Base-by-base conservation (phyloP, 2,888 invertebrate genomes). In the Camptogramma bilineatum region DNA sequence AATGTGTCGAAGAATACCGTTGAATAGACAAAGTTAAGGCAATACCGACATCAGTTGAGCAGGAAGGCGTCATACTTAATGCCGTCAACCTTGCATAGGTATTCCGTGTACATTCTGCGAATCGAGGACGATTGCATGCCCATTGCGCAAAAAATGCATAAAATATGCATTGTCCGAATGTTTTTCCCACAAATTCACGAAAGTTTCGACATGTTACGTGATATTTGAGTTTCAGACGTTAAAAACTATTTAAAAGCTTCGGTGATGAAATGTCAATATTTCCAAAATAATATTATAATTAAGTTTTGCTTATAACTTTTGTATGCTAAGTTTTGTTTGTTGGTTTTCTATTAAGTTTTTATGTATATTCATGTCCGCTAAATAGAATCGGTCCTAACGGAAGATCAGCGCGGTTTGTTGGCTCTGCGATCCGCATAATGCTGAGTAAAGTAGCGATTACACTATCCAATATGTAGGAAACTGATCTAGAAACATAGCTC, bases 51-150 rank as follows among this genome's bases (percentile, higher is more conserved):
- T 19, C 42, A 55, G 50, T 21, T 7, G 24, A 81, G 73, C 80
- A 84, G 86, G 84, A 84, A 86, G 84, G 78, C 74, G 70, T 70
- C 64, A 63, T 73, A 55, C 77, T 73, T 79, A 73, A 81, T 79
- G 84, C 77, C 77, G 82, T 76, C 85, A 80, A 80, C 85, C 85
- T 86, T 85, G 81, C 72, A 52, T 56, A 62, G 52, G 55, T 64
- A 61, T 67, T 67, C 69, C 64, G 68, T 75, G 72, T 72, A 75
- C 75, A 81, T 79, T 80, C 77, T 74, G 68, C 69, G 69, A 73
- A 71, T 67, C 74, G 75, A 79, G 76, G 76, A 77, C 74, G 72
- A 75, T 73, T 59, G 28, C 66, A 60, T 65, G 50, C 57, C 44
- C 17, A 62, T 59, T 62, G 64, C 54, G 58, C 42, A 62, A 63